phyloP scores from a whole-genome alignment of 2,888 invertebrate species.

The Elysia crispata region DNA sequence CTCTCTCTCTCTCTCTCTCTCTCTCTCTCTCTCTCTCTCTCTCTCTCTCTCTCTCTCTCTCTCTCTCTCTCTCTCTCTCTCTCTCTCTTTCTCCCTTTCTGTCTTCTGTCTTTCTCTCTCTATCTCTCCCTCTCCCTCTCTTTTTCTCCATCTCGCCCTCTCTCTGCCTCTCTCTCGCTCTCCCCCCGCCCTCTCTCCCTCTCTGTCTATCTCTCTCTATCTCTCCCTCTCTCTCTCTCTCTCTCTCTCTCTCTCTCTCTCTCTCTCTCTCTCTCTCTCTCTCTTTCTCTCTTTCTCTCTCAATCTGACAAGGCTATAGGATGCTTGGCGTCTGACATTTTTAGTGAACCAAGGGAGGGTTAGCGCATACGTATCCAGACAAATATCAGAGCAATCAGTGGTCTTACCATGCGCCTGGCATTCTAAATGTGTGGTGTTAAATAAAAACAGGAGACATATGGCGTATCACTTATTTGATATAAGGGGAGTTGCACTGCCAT shows the following conservation, averaged over 20 bases:
- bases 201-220: neutral
- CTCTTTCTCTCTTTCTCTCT: slow-evolving; percentile 7
- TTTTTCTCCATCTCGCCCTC: slow-evolving; percentile 5
- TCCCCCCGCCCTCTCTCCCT: neutral
- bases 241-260: neutral
- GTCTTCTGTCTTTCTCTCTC: neutral
- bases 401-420: no score
- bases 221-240: slow-evolving; percentile 3
- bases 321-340: no score
- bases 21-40: slow-evolving; percentile 37
- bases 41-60: neutral
- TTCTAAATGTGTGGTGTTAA: no score
- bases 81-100: slow-evolving; percentile 10
- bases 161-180: slow-evolving; percentile 3
- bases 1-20: slow-evolving; percentile 45
- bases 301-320: neutral
- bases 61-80: slow-evolving; percentile 1
- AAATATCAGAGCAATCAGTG: no score
- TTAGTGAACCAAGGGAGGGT: no score
- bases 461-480: no score
- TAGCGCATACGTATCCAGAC: no score
- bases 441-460: no score
- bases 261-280: slow-evolving; percentile 17
- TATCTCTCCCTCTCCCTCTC: neutral
- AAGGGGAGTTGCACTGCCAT: no score